Evolutionary conservation across 1,140 invertebrate genomes (phyloP).

Genomic region (Ooceraea biroi): DNA sequence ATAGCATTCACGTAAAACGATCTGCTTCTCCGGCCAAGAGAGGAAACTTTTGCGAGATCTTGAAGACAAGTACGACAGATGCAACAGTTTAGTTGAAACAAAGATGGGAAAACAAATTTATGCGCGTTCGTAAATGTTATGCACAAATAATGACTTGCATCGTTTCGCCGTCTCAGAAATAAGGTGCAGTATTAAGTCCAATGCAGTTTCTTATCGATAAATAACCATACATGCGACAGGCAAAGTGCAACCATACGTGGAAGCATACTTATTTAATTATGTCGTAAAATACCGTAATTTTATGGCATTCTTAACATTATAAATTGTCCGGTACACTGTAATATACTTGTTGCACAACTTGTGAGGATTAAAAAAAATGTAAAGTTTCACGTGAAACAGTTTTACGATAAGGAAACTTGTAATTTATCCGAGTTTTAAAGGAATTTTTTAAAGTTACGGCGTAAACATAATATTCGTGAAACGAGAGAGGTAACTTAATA

Average conservation of each 20-base stretch:
- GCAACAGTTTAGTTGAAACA: not conserved
- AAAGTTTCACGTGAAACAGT: constrained; percentile 25
- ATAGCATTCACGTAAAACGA: constrained; percentile 38
- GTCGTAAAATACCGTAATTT: not conserved
- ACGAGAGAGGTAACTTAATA: not conserved
- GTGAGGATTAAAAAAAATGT: not conserved
- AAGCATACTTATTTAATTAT: not conserved
- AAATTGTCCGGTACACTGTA: not conserved
- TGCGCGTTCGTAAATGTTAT: not conserved
- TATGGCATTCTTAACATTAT: not conserved
- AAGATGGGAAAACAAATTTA: not conserved
- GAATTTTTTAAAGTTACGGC: constrained; percentile 2
- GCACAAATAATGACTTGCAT: not conserved
- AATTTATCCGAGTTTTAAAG: constrained; percentile 19
- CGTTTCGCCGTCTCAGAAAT: not conserved
- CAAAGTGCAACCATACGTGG: no score
- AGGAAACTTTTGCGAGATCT: constrained; percentile 23
- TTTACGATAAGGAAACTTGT: constrained; percentile 25
- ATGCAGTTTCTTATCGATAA: not conserved
- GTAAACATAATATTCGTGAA: not conserved
- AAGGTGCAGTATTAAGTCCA: not conserved
- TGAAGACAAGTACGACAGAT: not conserved
- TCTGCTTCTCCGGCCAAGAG: not conserved
- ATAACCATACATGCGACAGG: not conserved
- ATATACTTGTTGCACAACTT: constrained; percentile 18